Conservation (phyloP, 2,113 vertebrate species). For the Hystrix brachyura region DNA sequence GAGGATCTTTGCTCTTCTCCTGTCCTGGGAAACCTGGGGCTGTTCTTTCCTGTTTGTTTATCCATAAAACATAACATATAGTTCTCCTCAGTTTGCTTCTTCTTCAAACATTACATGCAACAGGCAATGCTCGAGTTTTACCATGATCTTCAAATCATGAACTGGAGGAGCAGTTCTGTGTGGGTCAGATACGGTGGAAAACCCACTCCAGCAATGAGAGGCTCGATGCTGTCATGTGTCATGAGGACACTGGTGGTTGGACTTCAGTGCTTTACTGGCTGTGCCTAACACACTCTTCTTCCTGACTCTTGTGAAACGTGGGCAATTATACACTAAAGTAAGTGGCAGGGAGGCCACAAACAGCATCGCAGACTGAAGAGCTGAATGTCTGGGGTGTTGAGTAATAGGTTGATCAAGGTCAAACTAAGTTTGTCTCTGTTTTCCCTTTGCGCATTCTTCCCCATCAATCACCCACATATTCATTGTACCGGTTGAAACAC, state of each 20-base stretch:
- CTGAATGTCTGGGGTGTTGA: neutral
- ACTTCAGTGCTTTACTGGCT: neutral
- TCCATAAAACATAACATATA: neutral
- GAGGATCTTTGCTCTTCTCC: neutral
- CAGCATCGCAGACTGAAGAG: neutral
- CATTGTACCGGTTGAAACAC: conserved; percentile 59
- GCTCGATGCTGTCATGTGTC: neutral
- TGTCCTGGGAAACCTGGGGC: neutral
- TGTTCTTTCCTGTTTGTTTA: conserved; percentile 34
- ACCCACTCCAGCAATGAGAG: neutral
- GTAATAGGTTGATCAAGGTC: neutral
- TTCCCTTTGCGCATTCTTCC: conserved; percentile 19
- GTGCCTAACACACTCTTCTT: neutral
- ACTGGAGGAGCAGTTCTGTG: neutral
- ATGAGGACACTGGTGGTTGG: neutral
- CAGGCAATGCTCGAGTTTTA: neutral
- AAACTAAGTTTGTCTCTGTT: conserved; percentile 57
- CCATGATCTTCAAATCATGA: neutral
- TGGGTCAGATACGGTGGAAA: neutral
- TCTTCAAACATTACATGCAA: neutral
- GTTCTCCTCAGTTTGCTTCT: neutral
- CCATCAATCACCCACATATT: conserved; percentile 58
- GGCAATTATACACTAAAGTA: neutral
- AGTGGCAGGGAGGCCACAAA: neutral
- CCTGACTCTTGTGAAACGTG: neutral